phyloP scores from a whole-genome alignment of 2,113 vertebrate genomes.

The Alectura lathami region DNA sequence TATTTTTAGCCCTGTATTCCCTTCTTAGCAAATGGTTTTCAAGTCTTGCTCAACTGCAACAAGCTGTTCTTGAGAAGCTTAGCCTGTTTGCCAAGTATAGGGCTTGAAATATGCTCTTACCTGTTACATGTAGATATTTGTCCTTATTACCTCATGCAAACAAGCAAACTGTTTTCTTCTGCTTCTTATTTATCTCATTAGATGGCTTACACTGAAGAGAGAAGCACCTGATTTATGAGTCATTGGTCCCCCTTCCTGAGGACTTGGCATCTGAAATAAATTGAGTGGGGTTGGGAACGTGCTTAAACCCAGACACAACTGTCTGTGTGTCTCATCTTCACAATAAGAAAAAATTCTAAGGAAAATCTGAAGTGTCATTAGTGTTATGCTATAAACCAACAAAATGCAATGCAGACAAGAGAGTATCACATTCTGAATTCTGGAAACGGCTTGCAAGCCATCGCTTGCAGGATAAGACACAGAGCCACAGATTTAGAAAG shows the following conservation, averaged over 20 bases:
- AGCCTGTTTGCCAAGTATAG: background rate
- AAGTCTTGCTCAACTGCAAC: background rate
- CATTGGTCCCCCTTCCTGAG: background rate
- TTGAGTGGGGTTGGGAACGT: conserved; percentile 16
- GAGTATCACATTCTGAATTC: background rate
- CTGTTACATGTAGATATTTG: background rate
- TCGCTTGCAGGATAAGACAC: background rate
- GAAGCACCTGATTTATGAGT: conserved; percentile 52
- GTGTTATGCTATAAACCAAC: conserved; percentile 18
- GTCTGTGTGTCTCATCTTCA: conserved; percentile 4
- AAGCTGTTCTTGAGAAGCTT: background rate
- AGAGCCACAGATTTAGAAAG: background rate
- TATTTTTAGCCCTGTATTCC: background rate
- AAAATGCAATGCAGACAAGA: background rate
- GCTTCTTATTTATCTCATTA: conserved; percentile 43
- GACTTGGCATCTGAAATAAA: conserved; percentile 43
- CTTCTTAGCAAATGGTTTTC: background rate
- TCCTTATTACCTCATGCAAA: conserved; percentile 12
- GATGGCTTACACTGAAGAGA: conserved; percentile 4
- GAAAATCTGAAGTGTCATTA: conserved; percentile 18
- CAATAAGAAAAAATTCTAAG: background rate
- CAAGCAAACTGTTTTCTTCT: background rate
- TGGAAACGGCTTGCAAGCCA: background rate
- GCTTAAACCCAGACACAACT: conserved; percentile 1
- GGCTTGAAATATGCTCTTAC: background rate